Evolutionary conservation across 2,113 vertebrate genomes (phyloP), one percentile per base, ranked within the genome.

Genomic region (Phocoena phocoena): DNA sequence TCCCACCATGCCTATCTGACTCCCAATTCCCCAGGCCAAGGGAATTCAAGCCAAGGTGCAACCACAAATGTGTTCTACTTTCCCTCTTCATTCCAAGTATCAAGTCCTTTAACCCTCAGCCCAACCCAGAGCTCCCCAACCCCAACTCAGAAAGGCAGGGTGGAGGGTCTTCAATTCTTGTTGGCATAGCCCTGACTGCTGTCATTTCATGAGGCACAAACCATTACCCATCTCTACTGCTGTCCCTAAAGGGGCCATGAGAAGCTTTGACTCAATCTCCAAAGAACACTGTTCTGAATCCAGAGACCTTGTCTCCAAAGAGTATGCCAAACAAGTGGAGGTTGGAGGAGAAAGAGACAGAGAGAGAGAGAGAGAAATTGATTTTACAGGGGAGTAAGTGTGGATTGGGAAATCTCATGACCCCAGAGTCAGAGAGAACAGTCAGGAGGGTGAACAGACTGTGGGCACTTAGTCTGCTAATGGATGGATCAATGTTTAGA

Each of bases 231-330:
- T 38, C 53, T 81, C 81, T 33, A 10, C 15, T 33, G 41, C 84
- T 26, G 18, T 33, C 53, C 67, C 76, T 38, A 31, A 58, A 67
- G 36, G 26, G 53, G 18, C n/a, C 10, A 0, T 36, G 26, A 63
- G 41, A 71, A 60, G 5, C 6, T 63, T n/a, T 38, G 23, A 53
- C 28, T 84, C 76, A 60, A 25, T 77, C 93, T 62, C 65, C 41
- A 44, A 82, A 92, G 85, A 76, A 55, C 28, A 33, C 58, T 86
- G 41, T 63, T 82, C 55, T 68, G 76, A 88, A 73, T 88, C 63
- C 38, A 88, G 65, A 88, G 38, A 4, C 44, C 28, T 94, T 90
- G 82, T 71, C 84, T 94, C 80, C 38, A 88, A 92, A 84, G 33
- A 44, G 31, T 28, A 36, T 31, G 4, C 41, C 79, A 90, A 41